phyloP scores from a whole-genome alignment of 2,888 invertebrate species.

The Catocala fraxini region DNA sequence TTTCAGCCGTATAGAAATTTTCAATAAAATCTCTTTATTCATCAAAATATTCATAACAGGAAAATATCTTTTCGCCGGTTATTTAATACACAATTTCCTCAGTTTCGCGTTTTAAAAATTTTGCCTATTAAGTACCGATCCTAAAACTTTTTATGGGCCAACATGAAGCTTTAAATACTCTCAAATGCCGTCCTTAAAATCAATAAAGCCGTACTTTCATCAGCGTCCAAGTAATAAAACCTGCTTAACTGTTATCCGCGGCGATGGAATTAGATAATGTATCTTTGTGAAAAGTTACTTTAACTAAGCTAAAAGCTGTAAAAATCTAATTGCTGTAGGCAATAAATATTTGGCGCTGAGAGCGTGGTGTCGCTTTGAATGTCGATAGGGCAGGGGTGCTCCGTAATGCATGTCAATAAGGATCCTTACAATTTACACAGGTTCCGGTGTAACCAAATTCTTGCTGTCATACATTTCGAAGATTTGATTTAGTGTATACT shows the following conservation, averaged over 20 bases:
- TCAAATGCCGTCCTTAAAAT: conserved; percentile 81
- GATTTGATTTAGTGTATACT: conserved; percentile 49
- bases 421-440: conserved; percentile 69
- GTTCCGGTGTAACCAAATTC: conserved; percentile 65
- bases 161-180: conserved; percentile 80
- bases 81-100: conserved; percentile 55
- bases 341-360: conserved; percentile 78
- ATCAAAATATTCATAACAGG: conserved; percentile 44
- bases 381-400: conserved; percentile 70
- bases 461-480: conserved; percentile 66
- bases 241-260: conserved; percentile 80
- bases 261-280: conserved; percentile 82
- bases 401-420: conserved; percentile 81
- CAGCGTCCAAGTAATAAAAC: conserved; percentile 82
- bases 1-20: conserved; percentile 35
- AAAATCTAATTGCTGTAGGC: conserved; percentile 80
- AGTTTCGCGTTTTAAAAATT: conserved; percentile 60
- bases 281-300: conserved; percentile 74
- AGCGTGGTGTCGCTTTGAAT: conserved; percentile 70
- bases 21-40: conserved; percentile 32
- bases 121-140: conserved; percentile 72
- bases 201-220: conserved; percentile 84
- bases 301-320: conserved; percentile 69
- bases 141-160: conserved; percentile 77
- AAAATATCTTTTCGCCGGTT: conserved; percentile 37